These are phyloP conservation scores for Carassius carassius DNA, from an alignment of 2,113 vertebrate species.

Conservation along the genomic window DNA sequence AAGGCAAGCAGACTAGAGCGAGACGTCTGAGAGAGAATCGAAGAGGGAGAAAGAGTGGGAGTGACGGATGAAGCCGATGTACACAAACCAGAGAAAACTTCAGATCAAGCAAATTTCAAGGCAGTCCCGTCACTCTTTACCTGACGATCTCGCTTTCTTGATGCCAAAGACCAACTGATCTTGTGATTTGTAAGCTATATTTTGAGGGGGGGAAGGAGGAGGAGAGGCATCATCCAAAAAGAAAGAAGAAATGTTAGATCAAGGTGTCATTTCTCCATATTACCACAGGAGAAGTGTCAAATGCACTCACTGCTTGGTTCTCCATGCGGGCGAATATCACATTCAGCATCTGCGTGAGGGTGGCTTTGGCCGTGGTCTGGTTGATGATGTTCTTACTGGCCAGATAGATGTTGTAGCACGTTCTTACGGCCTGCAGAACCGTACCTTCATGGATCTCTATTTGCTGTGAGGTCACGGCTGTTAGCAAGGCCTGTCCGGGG, in stretches of 20 bases:
- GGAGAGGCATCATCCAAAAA: conserved; percentile 76
- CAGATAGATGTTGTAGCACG: conserved; percentile 99
- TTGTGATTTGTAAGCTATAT: conserved; percentile 84
- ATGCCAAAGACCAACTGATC: conserved; percentile 79
- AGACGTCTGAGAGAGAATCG: conserved; percentile 57
- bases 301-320: conserved; percentile 96
- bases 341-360: conserved; percentile 98
- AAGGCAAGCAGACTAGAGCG: conserved; percentile 68
- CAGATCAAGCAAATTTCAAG: conserved; percentile 75
- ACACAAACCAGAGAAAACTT: conserved; percentile 65
- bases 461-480: conserved; percentile 97
- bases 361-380: conserved; percentile 99
- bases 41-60: conserved; percentile 33
- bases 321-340: conserved; percentile 99
- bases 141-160: conserved; percentile 83
- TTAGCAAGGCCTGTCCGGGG: conserved; percentile 86
- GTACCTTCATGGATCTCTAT: conserved; percentile 99
- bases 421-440: conserved; percentile 94
- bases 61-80: conserved; percentile 65
- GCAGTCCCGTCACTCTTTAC: conserved; percentile 79
- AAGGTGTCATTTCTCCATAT: conserved; percentile 56
- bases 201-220: conserved; percentile 66
- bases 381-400: conserved; percentile 99
- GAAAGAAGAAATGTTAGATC: conserved; percentile 77
- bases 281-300: neutral